Evolutionary conservation across 2,888 invertebrate genomes (phyloP).

Genomic region (Liposcelis brunnea): DNA sequence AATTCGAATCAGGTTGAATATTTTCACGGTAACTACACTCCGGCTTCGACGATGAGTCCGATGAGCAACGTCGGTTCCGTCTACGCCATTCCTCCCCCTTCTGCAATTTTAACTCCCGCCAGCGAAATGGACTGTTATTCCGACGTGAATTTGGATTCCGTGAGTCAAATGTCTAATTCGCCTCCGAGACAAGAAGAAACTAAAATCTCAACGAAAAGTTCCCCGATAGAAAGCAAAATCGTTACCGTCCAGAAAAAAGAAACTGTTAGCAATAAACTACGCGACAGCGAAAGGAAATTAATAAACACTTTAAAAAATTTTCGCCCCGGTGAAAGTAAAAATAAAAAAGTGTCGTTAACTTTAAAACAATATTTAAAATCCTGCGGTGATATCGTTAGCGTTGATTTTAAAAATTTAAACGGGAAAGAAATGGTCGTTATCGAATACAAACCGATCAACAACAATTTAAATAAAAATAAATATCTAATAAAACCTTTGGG

Average conservation of each 20-base stretch:
- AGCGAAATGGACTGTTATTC: slow-evolving; percentile 1
- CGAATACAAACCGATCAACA: background rate
- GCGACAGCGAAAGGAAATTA: background rate
- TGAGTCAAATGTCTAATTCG: too few species aligned
- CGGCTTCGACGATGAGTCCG: too few species aligned
- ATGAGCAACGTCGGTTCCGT: too few species aligned
- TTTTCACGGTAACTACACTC: too few species aligned
- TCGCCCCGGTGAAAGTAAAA: background rate
- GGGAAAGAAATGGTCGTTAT: slow-evolving; percentile 5
- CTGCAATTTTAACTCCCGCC: slow-evolving; percentile 3
- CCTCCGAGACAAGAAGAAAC: too few species aligned
- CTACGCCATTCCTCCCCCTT: background rate
- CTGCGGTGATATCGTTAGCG: background rate
- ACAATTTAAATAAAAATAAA: background rate
- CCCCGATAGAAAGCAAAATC: too few species aligned
- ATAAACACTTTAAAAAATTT: background rate
- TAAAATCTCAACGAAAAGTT: too few species aligned
- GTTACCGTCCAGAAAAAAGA: background rate
- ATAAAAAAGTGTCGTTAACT: background rate
- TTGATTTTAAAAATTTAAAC: slow-evolving; percentile 1
- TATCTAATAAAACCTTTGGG: slow-evolving; percentile 1
- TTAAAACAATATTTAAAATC: background rate
- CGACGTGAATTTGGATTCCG: background rate
- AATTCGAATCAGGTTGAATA: too few species aligned
- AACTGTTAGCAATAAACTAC: too few species aligned